Evolutionary conservation across 2,797 vertebrate genomes (phyloP), one percentile per base, ranked within the genome.

Genomic region (Lophotriccus pileatus): DNA sequence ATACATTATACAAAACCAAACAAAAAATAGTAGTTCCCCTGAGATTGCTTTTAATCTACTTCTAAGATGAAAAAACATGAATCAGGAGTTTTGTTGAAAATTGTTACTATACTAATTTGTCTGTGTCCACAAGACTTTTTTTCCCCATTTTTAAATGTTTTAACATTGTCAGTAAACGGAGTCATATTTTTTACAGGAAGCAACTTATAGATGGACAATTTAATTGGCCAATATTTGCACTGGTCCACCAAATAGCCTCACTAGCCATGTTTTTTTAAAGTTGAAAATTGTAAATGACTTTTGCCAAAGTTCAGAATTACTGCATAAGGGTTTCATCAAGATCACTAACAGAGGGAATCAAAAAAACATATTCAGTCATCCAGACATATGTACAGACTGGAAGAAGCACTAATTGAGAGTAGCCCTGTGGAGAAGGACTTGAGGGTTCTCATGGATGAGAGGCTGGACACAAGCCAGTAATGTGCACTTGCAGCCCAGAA

Each of bases 401-500:
- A 83, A 50, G 37, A 73, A n/a, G 15, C 43, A 14, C 14, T 8
- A 24, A 15, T 34, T 39, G 14, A 58, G 37, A 77, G 2, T 21
- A 63, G 24, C 4, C 4, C 3, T 50, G 14, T 11, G 1, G 32
- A 55, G 21, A 39, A 46, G n/a, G 6, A 11, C 23, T 70, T 34
- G 14, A 12, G 1, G 24, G 1, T 25, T 6, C 21, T 1, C 0
- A 5, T 50, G 44, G 8, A 1, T 30, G 23, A 46, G 5, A 69
- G 28, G 5, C 23, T 50, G 43, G 18, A n/a, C 28, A 18, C 22
- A 27, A 66, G 5, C 17, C 8, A 12, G 3, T 19, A 37, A 5
- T n/a, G 22, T 14, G 10, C 2, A 2, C 4, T 5, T 2, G 2
- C 28, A 67, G 3, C 12, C 19, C 47, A 49, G 41, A 75, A 2